Evolutionary conservation across 2,888 invertebrate species (phyloP).

Genomic region (Serrognathus titanus): DNA sequence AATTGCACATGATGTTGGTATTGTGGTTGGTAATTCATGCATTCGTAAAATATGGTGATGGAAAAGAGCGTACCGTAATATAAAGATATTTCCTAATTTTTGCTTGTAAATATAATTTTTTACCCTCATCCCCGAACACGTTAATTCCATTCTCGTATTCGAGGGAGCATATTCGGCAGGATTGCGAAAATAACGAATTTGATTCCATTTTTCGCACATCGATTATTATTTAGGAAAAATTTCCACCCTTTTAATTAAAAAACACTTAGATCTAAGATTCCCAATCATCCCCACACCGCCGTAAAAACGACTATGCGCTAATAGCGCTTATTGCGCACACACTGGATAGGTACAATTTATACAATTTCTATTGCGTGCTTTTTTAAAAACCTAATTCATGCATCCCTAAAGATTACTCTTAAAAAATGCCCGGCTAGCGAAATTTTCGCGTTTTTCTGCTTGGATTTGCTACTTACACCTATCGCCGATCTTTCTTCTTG

Average conservation of each 20-base stretch:
- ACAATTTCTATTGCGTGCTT: slow-evolving; percentile 43
- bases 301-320: slow-evolving; percentile 39
- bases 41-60: slow-evolving; percentile 1
- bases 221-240: slow-evolving; percentile 22
- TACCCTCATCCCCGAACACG: slow-evolving; percentile 65
- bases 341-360: slow-evolving; percentile 44
- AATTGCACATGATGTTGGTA: background rate
- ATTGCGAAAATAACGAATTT: slow-evolving; percentile 27
- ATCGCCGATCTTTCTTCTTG: background rate
- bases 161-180: slow-evolving; percentile 65
- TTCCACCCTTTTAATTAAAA: slow-evolving; percentile 30
- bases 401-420: slow-evolving; percentile 27
- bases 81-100: slow-evolving; percentile 67
- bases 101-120: slow-evolving; percentile 60
- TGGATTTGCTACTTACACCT: background rate
- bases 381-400: slow-evolving; percentile 42
- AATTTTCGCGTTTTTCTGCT: background rate
- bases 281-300: slow-evolving; percentile 34
- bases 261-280: slow-evolving; percentile 29
- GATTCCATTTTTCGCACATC: slow-evolving; percentile 40
- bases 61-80: slow-evolving; percentile 55
- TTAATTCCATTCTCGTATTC: slow-evolving; percentile 59
- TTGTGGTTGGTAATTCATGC: background rate
- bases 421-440: slow-evolving; percentile 18
- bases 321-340: slow-evolving; percentile 44